These are phyloP conservation scores for Dissostichus mawsoni DNA, from an alignment of 2,113 vertebrate genomes.

Conservation along the genomic window DNA sequence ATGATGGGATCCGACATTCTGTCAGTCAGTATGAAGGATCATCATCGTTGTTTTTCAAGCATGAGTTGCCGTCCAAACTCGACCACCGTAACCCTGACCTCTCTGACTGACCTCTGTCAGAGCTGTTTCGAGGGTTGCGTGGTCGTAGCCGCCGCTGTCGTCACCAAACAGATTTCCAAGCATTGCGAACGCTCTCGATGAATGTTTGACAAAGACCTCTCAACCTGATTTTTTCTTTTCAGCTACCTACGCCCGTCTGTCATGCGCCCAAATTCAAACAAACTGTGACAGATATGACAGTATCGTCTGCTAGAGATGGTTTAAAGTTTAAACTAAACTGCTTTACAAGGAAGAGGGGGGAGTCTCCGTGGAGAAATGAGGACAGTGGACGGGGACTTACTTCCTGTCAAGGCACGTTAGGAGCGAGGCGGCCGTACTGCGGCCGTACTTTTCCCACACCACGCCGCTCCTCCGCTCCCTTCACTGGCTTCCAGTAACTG, in stretches of 20 bases:
- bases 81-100: conserved; percentile 2
- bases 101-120: conserved; percentile 55
- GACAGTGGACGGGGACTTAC: conserved; percentile 43
- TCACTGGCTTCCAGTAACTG: too few relatives aligned
- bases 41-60: conserved; percentile 24
- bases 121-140: not conserved
- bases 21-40: conserved; percentile 37
- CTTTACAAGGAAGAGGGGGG: conserved; percentile 16
- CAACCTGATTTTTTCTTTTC: conserved; percentile 6
- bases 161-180: not conserved
- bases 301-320: not conserved
- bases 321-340: conserved; percentile 39
- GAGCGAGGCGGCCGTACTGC: not conserved
- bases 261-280: conserved; percentile 16
- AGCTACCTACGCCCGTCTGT: conserved; percentile 17
- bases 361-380: conserved; percentile 24
- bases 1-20: conserved; percentile 49
- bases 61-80: conserved; percentile 13
- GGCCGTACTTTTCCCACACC: too few relatives aligned
- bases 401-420: conserved; percentile 63
- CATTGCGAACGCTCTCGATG: conserved; percentile 4
- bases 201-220: conserved; percentile 26
- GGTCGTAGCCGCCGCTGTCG: not conserved
- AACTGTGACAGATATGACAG: conserved; percentile 54
- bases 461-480: too few relatives aligned